A percentile compares a stretch with the other conserved stretches of the same genome.
Conservation (phyloP, 2,113 vertebrate species). For the Calyptommatus sinebrachiatus region DNA sequence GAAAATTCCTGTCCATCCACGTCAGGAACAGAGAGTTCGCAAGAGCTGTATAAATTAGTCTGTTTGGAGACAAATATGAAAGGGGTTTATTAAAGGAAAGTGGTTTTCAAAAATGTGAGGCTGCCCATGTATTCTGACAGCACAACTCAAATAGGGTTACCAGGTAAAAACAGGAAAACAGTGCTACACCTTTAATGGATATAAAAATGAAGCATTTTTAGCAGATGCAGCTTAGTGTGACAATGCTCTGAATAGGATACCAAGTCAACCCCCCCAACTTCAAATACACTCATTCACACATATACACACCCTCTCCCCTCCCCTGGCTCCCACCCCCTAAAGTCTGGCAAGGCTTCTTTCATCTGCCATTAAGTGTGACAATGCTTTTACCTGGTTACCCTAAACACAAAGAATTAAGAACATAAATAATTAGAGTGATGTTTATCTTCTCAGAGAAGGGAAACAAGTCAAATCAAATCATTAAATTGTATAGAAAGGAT, state of each 20-base stretch:
- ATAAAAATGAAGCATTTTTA: no score
- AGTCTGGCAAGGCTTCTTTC: conserved; percentile 22
- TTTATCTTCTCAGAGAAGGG: neutral
- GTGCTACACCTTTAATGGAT: no score
- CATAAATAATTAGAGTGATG: neutral
- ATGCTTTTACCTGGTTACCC: no score
- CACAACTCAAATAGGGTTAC: neutral
- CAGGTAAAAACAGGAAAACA: no score
- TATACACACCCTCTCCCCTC: neutral
- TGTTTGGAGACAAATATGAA: neutral
- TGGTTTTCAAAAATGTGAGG: neutral
- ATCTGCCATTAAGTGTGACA: neutral
- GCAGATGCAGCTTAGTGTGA: no score
- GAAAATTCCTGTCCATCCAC: neutral
- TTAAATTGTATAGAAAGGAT: neutral
- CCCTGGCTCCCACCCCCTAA: conserved; percentile 1
- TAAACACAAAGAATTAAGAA: neutral
- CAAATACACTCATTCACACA: neutral
- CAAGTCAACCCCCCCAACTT: neutral
- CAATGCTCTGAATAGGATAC: neutral
- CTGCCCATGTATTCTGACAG: neutral
- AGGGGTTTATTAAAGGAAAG: neutral
- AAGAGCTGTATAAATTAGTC: no score
- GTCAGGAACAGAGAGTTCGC: no score
- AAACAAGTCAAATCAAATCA: no score